Evolutionary conservation across 1,140 invertebrate species (phyloP), one percentile per base, ranked within the genome.

Genomic region (Pseudomyrmex cubaensis): DNA sequence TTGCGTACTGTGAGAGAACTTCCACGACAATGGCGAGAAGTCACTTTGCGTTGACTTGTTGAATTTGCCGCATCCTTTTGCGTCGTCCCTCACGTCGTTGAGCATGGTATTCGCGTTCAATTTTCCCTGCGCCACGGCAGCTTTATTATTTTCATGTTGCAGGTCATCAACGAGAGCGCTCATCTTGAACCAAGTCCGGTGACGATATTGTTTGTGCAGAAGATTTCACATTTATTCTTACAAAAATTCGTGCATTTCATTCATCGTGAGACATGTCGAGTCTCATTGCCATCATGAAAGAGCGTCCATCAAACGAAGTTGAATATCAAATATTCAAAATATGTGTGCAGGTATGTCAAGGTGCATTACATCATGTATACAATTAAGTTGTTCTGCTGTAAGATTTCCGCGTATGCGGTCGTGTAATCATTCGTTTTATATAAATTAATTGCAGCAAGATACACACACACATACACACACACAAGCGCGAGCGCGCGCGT

Each of bases 21-120:
- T 90, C 89, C 90, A 91, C n/a, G 83, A 63, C 3, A 82, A 80
- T 50, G 88, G 87, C 0, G 89, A 80, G 50, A 92, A 62, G 64
- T 93, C 93, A 1, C 88, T 92, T 66, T 93, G 92, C 4, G 93
- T 94, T 7, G 89, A 92, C 78, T 93, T 93, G 57, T 89, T 89
- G 2, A 74, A 90, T 63, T 76, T 91, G 8, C 63, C 64, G 35
- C 35, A 35, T 1, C 17, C 15, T 46, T 12, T 69, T 44, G 12
- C 4, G 1, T 80, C 82, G 2, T 88, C 84, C 3, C 50, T 86
- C 15, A 8, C 54, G 1, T 56, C 84, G 12, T n/a, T 75, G 15
- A 54, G n/a, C 35, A 0, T 9, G 17, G 10, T 9, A 9, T 17
- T 48, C 2, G 50, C 0, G 10, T 64, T 74, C 13, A 15, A 59